Evolutionary conservation across 2,113 vertebrate species (phyloP), one percentile per base, ranked within the genome.

Genomic region (Garra rufa): DNA sequence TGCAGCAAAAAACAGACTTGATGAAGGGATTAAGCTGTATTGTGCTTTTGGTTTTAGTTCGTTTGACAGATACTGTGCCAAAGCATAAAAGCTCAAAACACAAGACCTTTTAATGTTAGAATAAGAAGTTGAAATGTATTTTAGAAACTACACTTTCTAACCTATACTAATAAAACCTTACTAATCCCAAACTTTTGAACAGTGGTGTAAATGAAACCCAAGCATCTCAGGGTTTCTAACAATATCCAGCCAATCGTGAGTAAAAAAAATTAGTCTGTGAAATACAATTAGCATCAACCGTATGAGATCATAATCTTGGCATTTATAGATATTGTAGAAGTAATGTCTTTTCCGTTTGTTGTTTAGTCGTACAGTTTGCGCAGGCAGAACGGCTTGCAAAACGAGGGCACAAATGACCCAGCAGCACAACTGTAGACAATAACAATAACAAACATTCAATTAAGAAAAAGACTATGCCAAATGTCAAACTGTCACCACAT

Each of bases 401-500:
- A 75, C 11, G 13, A 28, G n/a, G 43, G 46, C 8, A 26, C 71
- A 43, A 78, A 26, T 50, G 7, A 24, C 38, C 14, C 26, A 17
- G 17, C 34, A 43, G 30, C 34, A 26, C 41, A 78, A 61, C 59
- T 65, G 59, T 67, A 81, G 59, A 44, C 26, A 50, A 30, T 30
- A 81, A 41, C 34, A 74, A 28, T 41, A 74, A 48, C 43, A 50
- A 46, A 46, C 30, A 5, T 76, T 76, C 9, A 38, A 38, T 38
- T 70, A 71, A 85, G 89, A 85, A 87, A 88, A 88, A 76, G 50
- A 86, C 88, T 86, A 90, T 88, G 87, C 91, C 89, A 88, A n/a
- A 21, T 87, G 75, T 85, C 81, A 83, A 85, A 74, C 89, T 84
- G 90, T 92, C 90, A 90, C 89, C 88, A 90, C 86, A 89, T 91